These are phyloP conservation scores for Ammospiza nelsoni DNA, from an alignment of 2,113 vertebrate genomes.

Conservation along the genomic window DNA sequence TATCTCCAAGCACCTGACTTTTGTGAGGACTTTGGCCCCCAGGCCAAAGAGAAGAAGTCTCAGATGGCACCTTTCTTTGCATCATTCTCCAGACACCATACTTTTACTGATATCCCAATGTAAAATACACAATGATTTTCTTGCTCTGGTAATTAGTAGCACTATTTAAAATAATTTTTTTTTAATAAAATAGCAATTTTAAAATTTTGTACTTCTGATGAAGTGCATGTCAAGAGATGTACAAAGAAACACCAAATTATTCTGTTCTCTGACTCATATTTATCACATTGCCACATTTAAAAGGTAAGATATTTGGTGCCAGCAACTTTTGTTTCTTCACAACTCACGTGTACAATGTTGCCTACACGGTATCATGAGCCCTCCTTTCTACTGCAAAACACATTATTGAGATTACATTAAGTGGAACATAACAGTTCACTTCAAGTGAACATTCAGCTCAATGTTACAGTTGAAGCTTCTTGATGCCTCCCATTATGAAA, in stretches of 20 bases:
- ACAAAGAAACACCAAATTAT: conserved; percentile 15
- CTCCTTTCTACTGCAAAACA: conserved; percentile 22
- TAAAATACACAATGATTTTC: background rate
- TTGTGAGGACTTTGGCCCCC: background rate
- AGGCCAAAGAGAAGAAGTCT: background rate
- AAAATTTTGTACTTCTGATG: background rate
- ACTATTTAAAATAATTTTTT: background rate
- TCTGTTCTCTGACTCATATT: conserved; percentile 34
- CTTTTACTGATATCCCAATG: background rate
- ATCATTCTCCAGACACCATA: background rate
- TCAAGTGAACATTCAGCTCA: background rate
- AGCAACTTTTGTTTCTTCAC: conserved; percentile 3
- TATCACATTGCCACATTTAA: background rate
- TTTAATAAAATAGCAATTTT: background rate
- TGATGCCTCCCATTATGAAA: conserved; percentile 14
- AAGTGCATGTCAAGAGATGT: background rate
- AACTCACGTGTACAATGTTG: background rate
- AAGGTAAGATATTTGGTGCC: conserved; percentile 5
- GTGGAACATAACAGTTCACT: conserved; percentile 1
- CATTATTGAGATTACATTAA: conserved; percentile 30
- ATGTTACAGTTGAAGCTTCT: background rate
- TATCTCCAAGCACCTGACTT: background rate
- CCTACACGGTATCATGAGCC: background rate
- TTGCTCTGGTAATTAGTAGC: background rate
- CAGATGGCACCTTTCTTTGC: background rate